phyloP scores from a whole-genome alignment of 2,797 vertebrate genomes.

The Gastrophryne carolinensis region DNA sequence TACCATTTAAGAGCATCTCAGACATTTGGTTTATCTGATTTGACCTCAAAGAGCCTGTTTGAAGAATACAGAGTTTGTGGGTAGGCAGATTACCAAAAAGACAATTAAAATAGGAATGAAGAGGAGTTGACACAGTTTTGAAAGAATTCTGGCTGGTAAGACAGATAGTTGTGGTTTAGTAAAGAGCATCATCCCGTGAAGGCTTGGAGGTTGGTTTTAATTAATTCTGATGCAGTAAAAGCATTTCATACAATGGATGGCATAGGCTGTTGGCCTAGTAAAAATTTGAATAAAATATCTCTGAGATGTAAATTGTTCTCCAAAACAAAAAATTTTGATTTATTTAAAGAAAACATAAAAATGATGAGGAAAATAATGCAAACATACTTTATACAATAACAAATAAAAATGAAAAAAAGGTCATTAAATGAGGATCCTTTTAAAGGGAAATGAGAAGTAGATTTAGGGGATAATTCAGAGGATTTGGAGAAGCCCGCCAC shows the following conservation, averaged over 20 bases:
- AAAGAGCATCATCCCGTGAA: background rate
- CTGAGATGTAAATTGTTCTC: too few species aligned
- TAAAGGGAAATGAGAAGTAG: too few species aligned
- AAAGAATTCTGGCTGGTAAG: slow-evolving; percentile 16
- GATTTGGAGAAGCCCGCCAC: too few species aligned
- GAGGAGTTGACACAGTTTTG: background rate
- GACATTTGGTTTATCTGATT: background rate
- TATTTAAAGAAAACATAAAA: too few species aligned
- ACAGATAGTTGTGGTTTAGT: slow-evolving; percentile 10
- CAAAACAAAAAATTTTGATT: too few species aligned
- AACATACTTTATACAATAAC: too few species aligned
- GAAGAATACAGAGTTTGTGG: background rate
- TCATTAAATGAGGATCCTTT: too few species aligned
- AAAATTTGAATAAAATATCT: background rate
- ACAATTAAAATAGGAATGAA: slow-evolving; percentile 4
- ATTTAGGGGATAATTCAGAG: too few species aligned
- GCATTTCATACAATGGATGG: background rate
- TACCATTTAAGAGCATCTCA: background rate
- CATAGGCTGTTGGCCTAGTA: background rate
- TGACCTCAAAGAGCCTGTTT: background rate
- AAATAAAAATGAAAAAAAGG: too few species aligned
- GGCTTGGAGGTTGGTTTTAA: slow-evolving; percentile 19
- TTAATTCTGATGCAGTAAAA: background rate
- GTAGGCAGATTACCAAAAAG: slow-evolving; percentile 13
- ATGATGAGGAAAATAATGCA: too few species aligned